These are phyloP conservation scores for Porites australiensis DNA, from an alignment of 64 coral and sea anemone species.

Conservation along the genomic window DNA sequence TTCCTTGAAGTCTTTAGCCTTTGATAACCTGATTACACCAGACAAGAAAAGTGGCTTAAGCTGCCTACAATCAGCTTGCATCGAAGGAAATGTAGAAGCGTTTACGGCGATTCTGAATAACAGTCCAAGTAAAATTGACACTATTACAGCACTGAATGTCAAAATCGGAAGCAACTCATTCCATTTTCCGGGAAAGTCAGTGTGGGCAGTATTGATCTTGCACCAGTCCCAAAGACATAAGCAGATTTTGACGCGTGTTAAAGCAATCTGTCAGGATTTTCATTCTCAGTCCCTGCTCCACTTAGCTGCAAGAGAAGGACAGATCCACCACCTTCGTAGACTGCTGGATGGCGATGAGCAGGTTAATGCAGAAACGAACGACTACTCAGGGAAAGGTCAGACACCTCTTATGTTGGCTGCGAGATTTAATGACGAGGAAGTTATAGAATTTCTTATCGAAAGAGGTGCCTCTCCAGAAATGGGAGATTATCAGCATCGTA, in stretches of 20 bases:
- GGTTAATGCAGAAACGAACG: not conserved
- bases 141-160: slow-evolving; percentile 60
- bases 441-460: too few species aligned
- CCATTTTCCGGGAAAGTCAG: not conserved
- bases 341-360: slow-evolving; percentile 34
- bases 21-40: not conserved
- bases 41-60: slow-evolving; percentile 27
- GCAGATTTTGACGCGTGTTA: not conserved
- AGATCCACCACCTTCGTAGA: slow-evolving; percentile 33
- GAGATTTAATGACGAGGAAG: slow-evolving; percentile 8
- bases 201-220: not conserved
- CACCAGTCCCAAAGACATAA: not conserved
- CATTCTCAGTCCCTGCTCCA: slow-evolving; percentile 22
- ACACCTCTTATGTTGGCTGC: slow-evolving; percentile 76
- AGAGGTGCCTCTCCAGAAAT: too few species aligned
- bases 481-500: too few species aligned
- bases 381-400: too few species aligned
- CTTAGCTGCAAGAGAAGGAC: slow-evolving; percentile 44
- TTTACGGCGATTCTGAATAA: slow-evolving; percentile 29
- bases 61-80: slow-evolving; percentile 64
- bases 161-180: not conserved
- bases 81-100: slow-evolving; percentile 59
- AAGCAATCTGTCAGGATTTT: not conserved
- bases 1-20: slow-evolving; percentile 3
- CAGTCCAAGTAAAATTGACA: slow-evolving; percentile 66